These are phyloP conservation scores for Pristionchus exspectatus DNA, from an alignment of 2,888 invertebrate genomes.

Conservation along the genomic window DNA sequence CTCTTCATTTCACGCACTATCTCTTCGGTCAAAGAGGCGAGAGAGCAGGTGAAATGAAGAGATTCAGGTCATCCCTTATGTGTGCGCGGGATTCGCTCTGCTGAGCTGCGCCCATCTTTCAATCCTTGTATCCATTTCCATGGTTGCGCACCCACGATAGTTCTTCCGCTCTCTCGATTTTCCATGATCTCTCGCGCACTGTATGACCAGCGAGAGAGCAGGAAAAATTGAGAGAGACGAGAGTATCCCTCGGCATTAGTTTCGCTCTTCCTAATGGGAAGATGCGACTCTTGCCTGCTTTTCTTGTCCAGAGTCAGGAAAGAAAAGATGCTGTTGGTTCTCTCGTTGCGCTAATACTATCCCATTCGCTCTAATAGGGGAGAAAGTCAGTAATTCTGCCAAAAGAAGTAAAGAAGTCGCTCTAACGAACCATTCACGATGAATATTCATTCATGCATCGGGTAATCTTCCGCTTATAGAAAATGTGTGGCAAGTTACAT, in stretches of 20 bases:
- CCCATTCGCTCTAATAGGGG: no score
- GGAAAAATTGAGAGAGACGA: background rate
- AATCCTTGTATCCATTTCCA: background rate
- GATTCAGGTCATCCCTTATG: no score
- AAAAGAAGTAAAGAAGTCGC: background rate
- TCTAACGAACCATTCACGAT: constrained; percentile 8
- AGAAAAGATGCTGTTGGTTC: background rate
- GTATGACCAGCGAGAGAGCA: background rate
- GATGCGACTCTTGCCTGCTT: background rate
- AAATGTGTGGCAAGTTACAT: background rate
- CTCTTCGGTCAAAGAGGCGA: no score
- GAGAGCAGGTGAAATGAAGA: no score
- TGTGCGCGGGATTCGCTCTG: no score
- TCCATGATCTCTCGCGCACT: background rate
- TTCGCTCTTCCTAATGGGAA: background rate
- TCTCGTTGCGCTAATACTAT: no score
- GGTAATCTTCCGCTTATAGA: background rate
- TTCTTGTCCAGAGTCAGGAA: background rate
- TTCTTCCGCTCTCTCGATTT: background rate
- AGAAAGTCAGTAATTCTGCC: no score
- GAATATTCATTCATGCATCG: background rate
- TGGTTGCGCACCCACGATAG: background rate
- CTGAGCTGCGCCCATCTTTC: no score
- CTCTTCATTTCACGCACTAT: no score
- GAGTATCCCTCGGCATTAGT: background rate